Percentiles rank a stretch among this genome's conserved stretches.
Conservation (phyloP, 2,113 vertebrate species). For the Fukomys damarensis region DNA sequence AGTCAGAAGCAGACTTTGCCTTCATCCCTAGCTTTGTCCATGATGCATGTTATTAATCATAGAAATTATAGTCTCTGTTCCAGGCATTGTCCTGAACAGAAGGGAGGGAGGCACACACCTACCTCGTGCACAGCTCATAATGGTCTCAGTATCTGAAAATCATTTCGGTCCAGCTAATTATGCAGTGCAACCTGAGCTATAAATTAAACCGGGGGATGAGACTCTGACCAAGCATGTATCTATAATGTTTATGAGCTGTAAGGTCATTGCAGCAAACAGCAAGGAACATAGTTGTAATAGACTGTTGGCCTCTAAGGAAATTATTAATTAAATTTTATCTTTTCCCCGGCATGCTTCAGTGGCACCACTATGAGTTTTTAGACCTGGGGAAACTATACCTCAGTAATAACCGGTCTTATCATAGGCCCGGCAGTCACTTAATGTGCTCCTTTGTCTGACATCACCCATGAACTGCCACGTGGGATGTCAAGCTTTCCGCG, state of each 20-base stretch:
- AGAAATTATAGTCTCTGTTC: conserved; percentile 47
- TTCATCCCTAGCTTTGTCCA: conserved; percentile 25
- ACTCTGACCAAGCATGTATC: conserved; percentile 62
- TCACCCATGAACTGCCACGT: conserved; percentile 44
- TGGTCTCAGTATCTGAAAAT: conserved; percentile 45
- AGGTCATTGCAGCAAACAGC: conserved; percentile 75
- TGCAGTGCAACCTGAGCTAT: conserved; percentile 45
- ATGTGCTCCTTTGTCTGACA: conserved; percentile 80
- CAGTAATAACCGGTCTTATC: conserved; percentile 74
- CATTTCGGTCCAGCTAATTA: conserved; percentile 67
- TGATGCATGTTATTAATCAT: neutral
- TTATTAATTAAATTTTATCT: conserved; percentile 84
- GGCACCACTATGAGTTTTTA: conserved; percentile 73
- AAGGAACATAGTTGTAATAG: conserved; percentile 72
- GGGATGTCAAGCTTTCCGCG: conserved; percentile 66
- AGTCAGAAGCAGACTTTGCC: neutral
- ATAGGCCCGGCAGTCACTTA: conserved; percentile 58
- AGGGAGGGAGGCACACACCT: conserved; percentile 26
- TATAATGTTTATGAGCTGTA: conserved; percentile 72
- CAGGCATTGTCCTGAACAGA: neutral
- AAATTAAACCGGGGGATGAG: conserved; percentile 68
- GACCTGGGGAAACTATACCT: conserved; percentile 67
- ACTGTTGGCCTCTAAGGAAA: conserved; percentile 81
- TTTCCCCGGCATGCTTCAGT: conserved; percentile 73
- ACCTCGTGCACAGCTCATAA: neutral